Base-by-base conservation (phyloP, 2,888 invertebrate species). In the Epinotia bilunana region DNA sequence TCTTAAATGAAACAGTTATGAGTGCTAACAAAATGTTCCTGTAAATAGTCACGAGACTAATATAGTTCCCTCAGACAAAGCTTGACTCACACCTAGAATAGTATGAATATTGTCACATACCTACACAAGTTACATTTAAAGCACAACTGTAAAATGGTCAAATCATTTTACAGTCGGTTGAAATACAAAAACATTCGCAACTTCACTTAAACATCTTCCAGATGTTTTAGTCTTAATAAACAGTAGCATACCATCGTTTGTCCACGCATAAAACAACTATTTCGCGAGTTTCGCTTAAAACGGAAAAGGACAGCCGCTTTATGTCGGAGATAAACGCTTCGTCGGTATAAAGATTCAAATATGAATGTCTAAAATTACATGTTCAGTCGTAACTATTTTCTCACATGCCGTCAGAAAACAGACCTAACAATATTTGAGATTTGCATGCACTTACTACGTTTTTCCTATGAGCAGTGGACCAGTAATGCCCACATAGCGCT, bases 251-350 rank as follows among this genome's bases (percentile, higher is more conserved):
- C n/a, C 33, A 53, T 53, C 53, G 28, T 65, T 65, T 53, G 33
- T 53, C n/a, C 53, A 53, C 65, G n/a, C 53, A n/a, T 65, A 65
- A 53, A 65, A 65, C 49, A 33, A 23, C 65, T 53, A 33, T 65
- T 65, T 53, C 65, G 28, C 65, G n/a, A 53, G 12, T 65, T 68
- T 68, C 16, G 43, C 68, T 16, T 43, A 58, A 18, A 16, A 58
- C 13, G 11, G 57, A 9, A 68, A 68, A 68, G 68, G 68, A 68
- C 43, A 58, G 39, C 33, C 33, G 33, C 18, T 57, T 67, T 57
- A 67, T 67, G 67, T 23, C 57, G 18, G 53, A 68, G 20, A 68
- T 68, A 68, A 68, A 68, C 13, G 33, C 61, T 67, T 57, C 18
- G 33, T 57, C 23, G 23, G 20, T 23, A 67, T 33, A 55, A 65